A percentile compares a stretch with the other conserved stretches of the same genome.
Evolutionary conservation across 2,797 vertebrate genomes (phyloP).

Genomic region (Hippocampus kuda): DNA sequence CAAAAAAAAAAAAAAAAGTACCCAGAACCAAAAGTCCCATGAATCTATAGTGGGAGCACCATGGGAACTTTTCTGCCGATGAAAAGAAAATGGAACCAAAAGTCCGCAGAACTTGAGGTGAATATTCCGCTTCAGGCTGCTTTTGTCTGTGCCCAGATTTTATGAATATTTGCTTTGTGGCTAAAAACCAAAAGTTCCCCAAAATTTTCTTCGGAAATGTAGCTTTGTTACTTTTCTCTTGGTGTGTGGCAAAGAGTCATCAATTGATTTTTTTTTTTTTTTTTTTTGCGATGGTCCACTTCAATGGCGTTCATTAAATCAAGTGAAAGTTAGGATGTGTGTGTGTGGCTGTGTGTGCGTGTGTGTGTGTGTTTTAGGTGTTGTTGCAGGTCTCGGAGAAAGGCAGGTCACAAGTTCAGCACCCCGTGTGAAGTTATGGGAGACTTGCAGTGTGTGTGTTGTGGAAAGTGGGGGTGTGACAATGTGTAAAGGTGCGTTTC

Average conservation of each 20-base stretch:
- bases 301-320: not conserved
- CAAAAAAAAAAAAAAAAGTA: not conserved
- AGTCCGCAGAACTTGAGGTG: no score
- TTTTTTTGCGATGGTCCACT: not conserved
- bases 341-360: not conserved
- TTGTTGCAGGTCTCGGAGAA: conserved; percentile 1
- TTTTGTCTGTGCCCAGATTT: no score
- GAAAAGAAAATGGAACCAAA: no score
- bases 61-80: no score
- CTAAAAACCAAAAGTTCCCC: no score
- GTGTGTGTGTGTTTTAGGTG: not conserved
- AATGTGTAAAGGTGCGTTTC: conserved; percentile 48
- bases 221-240: no score
- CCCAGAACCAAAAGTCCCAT: no score
- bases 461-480: conserved; percentile 10
- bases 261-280: not conserved
- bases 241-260: not conserved
- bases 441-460: conserved; percentile 40
- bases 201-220: no score
- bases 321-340: not conserved
- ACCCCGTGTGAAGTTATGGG: conserved; percentile 51
- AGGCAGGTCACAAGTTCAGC: conserved; percentile 37
- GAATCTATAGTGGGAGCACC: no score
- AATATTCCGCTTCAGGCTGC: no score
- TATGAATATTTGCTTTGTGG: no score